Conservation (phyloP, 2,797 vertebrate genomes). For the Monodelphis domestica region DNA sequence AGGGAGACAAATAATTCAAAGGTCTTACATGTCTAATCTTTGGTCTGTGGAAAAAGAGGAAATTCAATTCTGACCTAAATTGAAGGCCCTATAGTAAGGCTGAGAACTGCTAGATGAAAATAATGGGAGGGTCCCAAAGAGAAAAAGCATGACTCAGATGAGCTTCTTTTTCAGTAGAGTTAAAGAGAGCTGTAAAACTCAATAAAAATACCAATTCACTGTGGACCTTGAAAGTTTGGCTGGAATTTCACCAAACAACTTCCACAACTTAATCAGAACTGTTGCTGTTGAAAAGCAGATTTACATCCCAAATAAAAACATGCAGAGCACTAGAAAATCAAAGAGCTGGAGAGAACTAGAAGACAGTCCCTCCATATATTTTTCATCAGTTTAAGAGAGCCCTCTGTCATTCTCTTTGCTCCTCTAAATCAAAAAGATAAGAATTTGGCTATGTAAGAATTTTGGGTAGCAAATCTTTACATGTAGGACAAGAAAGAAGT, state of each 20-base stretch:
- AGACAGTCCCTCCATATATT: slow-evolving; percentile 14
- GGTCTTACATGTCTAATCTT: not conserved
- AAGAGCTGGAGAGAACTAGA: not conserved
- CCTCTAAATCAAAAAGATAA: slow-evolving; percentile 51
- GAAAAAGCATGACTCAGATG: not conserved
- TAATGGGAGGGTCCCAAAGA: not conserved
- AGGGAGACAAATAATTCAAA: slow-evolving; percentile 27
- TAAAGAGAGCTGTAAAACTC: slow-evolving; percentile 18
- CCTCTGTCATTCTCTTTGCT: slow-evolving; percentile 5
- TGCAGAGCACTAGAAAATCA: slow-evolving; percentile 17
- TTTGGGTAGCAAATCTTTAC: not conserved
- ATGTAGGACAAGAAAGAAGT: slow-evolving; percentile 9
- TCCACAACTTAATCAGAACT: slow-evolving; percentile 47
- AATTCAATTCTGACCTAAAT: slow-evolving; percentile 7
- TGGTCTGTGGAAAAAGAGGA: not conserved
- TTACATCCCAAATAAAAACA: slow-evolving; percentile 54
- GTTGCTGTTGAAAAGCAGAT: slow-evolving; percentile 47
- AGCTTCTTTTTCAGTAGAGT: slow-evolving; percentile 38
- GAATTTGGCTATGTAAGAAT: not conserved
- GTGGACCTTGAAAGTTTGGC: slow-evolving; percentile 36
- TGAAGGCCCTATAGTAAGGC: not conserved
- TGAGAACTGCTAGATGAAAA: slow-evolving; percentile 10
- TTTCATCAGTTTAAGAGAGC: not conserved
- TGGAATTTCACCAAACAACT: slow-evolving; percentile 41
- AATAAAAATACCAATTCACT: slow-evolving; percentile 44